These are phyloP conservation scores for Marronus borbonicus DNA, from an alignment of 2,888 invertebrate genomes.

Conservation along the genomic window DNA sequence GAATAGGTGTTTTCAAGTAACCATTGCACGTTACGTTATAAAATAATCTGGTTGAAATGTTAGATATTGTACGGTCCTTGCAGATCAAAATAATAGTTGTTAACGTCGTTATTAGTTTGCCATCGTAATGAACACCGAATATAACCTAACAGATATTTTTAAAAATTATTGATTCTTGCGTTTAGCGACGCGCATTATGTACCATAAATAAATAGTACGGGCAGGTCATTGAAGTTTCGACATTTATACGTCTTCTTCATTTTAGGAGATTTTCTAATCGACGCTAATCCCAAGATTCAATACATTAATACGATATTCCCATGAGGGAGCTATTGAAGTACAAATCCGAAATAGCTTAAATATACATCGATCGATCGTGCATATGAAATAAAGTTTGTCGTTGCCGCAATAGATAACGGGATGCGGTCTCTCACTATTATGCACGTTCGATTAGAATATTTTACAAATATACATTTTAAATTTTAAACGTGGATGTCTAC, in stretches of 20 bases:
- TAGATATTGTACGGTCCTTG: no score
- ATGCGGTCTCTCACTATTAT: neutral
- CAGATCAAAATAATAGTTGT: neutral
- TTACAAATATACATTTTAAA: neutral
- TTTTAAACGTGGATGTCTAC: no score
- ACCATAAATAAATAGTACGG: constrained; percentile 29
- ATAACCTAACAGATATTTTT: constrained; percentile 32
- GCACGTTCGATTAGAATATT: neutral
- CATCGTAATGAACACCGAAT: constrained; percentile 6
- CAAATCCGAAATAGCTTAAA: constrained; percentile 37
- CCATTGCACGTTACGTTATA: no score
- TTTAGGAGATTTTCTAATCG: constrained; percentile 37
- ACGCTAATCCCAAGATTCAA: constrained; percentile 36
- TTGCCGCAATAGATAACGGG: constrained; percentile 42
- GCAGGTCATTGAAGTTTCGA: constrained; percentile 35
- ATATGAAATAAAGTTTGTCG: constrained; percentile 33
- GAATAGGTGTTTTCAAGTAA: no score
- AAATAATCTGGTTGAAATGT: no score
- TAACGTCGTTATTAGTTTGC: constrained; percentile 5
- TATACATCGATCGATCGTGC: constrained; percentile 34
- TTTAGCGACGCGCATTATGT: constrained; percentile 17
- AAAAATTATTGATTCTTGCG: constrained; percentile 33
- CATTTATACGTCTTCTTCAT: constrained; percentile 39
- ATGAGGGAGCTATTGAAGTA: constrained; percentile 1
- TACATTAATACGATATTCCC: constrained; percentile 27